Conservation (phyloP, 2,888 invertebrate species). For the Melitaea athalia region DNA sequence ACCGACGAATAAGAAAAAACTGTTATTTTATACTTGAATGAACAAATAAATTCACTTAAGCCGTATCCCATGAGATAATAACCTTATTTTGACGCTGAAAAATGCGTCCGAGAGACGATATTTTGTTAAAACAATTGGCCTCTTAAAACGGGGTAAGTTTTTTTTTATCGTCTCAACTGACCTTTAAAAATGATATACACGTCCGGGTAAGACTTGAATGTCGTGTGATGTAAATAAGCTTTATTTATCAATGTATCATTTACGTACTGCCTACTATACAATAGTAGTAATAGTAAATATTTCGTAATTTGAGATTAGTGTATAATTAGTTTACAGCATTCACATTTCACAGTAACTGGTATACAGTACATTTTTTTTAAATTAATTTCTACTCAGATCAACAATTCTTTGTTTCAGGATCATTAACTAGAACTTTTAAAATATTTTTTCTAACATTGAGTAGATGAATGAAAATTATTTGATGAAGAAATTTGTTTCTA, state of each 20-base stretch:
- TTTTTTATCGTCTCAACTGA: constrained; percentile 45
- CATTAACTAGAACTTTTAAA: too few species aligned
- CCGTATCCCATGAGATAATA: constrained; percentile 61
- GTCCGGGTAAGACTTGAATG: constrained; percentile 22
- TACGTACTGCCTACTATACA: too few species aligned
- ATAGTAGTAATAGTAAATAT: too few species aligned
- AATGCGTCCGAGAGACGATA: constrained; percentile 50
- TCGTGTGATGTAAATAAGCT: constrained; percentile 33
- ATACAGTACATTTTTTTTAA: too few species aligned
- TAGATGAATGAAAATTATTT: too few species aligned
- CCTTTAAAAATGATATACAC: constrained; percentile 56
- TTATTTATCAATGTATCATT: constrained; percentile 17
- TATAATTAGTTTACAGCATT: too few species aligned
- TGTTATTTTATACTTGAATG: constrained; percentile 69
- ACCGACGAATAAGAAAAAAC: constrained; percentile 49
- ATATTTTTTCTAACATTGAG: too few species aligned
- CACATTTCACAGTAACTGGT: too few species aligned
- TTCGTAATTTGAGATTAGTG: too few species aligned
- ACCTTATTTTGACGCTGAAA: constrained; percentile 62
- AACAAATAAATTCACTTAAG: constrained; percentile 70
- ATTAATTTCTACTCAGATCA: too few species aligned
- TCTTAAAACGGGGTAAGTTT: constrained; percentile 44
- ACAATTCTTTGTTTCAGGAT: too few species aligned
- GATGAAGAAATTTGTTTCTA: too few species aligned
- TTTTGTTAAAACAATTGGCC: constrained; percentile 56